phyloP scores from a whole-genome alignment of 2,113 vertebrate genomes.

The Dasypus novemcinctus region DNA sequence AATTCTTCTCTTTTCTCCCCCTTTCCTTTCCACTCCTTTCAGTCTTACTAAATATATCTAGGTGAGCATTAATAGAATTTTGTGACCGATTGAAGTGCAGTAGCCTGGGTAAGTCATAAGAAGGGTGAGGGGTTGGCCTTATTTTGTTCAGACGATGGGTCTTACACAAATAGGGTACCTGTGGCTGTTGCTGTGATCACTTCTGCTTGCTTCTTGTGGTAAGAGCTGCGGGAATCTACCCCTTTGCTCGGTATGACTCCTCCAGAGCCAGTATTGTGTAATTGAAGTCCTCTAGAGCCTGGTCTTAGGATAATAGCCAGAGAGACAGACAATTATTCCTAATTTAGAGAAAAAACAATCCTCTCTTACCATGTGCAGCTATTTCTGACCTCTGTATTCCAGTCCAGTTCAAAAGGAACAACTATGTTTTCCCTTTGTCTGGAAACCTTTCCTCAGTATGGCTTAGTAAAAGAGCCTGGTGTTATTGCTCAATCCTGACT shows the following conservation, averaged over 20 bases:
- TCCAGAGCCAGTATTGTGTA: background rate
- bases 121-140: background rate
- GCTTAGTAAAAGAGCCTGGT: background rate
- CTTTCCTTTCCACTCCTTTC: background rate
- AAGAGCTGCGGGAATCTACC: background rate
- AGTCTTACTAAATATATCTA: background rate
- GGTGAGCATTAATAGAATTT: background rate
- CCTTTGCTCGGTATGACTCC: background rate
- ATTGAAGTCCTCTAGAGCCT: background rate
- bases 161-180: too few species aligned
- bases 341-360: background rate
- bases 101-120: background rate
- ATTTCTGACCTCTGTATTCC: background rate
- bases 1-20: background rate
- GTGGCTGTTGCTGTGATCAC: background rate
- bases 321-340: background rate
- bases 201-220: constrained; percentile 18
- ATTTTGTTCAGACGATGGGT: background rate
- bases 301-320: background rate
- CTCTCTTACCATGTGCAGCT: background rate
- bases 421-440: background rate
- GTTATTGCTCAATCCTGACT: background rate
- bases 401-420: background rate
- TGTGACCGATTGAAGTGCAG: background rate
- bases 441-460: background rate